phyloP scores from a whole-genome alignment of 2,797 vertebrate species.

The Valencia hispanica region DNA sequence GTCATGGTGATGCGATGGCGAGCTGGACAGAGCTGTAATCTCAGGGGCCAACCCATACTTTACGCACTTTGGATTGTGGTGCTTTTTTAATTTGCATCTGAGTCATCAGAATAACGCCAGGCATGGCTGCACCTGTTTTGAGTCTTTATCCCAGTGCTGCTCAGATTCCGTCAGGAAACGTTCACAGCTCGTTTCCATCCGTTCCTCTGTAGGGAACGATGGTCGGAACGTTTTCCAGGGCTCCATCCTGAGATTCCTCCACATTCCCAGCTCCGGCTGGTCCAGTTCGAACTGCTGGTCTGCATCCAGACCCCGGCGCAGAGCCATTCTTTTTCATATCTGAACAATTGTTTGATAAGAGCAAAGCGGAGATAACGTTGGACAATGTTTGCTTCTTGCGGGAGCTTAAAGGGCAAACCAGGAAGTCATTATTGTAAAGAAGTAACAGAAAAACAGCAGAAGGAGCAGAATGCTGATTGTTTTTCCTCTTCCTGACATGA shows the following conservation, averaged over 20 bases:
- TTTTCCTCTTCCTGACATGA: constrained; percentile 45
- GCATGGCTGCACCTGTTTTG: constrained; percentile 1
- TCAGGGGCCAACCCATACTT: constrained; percentile 26
- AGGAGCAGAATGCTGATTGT: constrained; percentile 44
- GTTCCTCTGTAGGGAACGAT: constrained; percentile 1
- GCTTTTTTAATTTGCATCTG: constrained; percentile 19
- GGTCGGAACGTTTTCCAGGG: background rate
- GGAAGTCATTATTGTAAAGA: constrained; percentile 42
- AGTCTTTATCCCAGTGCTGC: constrained; percentile 1
- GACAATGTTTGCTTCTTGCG: constrained; percentile 36
- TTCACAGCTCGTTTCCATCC: background rate
- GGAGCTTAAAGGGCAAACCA: constrained; percentile 34
- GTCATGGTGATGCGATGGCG: constrained; percentile 33
- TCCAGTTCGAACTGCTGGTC: background rate
- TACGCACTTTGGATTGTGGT: constrained; percentile 18
- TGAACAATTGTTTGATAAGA: constrained; percentile 62
- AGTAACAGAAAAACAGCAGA: constrained; percentile 21
- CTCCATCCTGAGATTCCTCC: constrained; percentile 12
- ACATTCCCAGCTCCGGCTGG: constrained; percentile 12
- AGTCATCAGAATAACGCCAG: constrained; percentile 13
- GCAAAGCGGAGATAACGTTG: constrained; percentile 21
- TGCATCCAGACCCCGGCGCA: constrained; percentile 9
- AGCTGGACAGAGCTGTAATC: constrained; percentile 8
- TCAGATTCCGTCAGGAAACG: background rate
- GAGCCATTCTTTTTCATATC: constrained; percentile 35